Evolutionary conservation across 2,113 vertebrate genomes (phyloP).

Genomic region (crab-eating macaque (Macaca fascicularis)): T2T-MFA8v1.1 NC_088378.1:58331501-58332000

Average conservation of each 20-base stretch:
- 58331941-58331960: rapidly evolving
- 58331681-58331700: neutral
- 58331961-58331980: neutral
- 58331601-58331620: too few relatives aligned
- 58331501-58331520: too few relatives aligned
- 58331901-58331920: slow-evolving; percentile 11
- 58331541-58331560: too few relatives aligned
- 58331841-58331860: slow-evolving; percentile 57
- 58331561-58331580: too few relatives aligned
- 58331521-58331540: too few relatives aligned
- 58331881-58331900: slow-evolving; percentile 57
- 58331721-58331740: neutral
- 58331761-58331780: neutral
- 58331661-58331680: neutral
- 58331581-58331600: too few relatives aligned
- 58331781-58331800: neutral
- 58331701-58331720: neutral
- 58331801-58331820: neutral
- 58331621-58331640: neutral
- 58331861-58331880: neutral
- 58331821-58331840: neutral
- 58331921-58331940: neutral
- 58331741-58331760: neutral
- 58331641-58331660: neutral
- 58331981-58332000: neutral